Percentiles rank a stretch among this genome's conserved stretches.
phyloP scores from a whole-genome alignment of 1,140 invertebrate species.

The Periplaneta americana region DNA sequence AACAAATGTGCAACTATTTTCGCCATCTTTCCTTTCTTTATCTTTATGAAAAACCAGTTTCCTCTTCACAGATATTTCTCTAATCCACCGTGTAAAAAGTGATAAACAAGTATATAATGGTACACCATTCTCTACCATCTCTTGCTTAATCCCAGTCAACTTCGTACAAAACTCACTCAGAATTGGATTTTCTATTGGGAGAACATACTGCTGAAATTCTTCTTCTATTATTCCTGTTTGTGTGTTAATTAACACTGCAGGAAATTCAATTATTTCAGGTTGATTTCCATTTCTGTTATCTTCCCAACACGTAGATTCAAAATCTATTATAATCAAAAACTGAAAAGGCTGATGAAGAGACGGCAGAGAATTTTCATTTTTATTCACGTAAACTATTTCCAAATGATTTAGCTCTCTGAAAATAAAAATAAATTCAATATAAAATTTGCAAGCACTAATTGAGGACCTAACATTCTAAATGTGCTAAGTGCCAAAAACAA shows the following conservation, averaged over 20 bases:
- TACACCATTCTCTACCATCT: constrained; percentile 39
- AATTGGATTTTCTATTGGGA: constrained; percentile 51
- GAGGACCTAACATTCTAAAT: too few species aligned
- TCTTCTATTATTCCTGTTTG: constrained; percentile 47
- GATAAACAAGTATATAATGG: constrained; percentile 37
- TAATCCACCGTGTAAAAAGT: constrained; percentile 41
- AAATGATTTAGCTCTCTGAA: not conserved
- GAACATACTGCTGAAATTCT: constrained; percentile 60
- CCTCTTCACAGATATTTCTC: constrained; percentile 32
- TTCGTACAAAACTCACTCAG: constrained; percentile 58
- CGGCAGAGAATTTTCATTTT: not conserved
- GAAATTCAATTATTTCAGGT: constrained; percentile 68
- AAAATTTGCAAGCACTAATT: too few species aligned
- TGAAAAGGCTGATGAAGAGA: not conserved
- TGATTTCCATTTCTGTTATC: not conserved
- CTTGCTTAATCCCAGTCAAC: constrained; percentile 53
- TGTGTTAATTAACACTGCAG: constrained; percentile 60
- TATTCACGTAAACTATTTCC: not conserved
- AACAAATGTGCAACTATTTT: constrained; percentile 37
- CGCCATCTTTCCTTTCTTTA: constrained; percentile 26
- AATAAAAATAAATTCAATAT: not conserved
- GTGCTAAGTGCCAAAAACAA: too few species aligned
- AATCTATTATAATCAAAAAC: constrained; percentile 11
- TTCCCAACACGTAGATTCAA: constrained; percentile 16
- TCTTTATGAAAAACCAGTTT: constrained; percentile 33